Conservation (phyloP, 2,888 invertebrate species). For the Bugulina stolonifera region DNA sequence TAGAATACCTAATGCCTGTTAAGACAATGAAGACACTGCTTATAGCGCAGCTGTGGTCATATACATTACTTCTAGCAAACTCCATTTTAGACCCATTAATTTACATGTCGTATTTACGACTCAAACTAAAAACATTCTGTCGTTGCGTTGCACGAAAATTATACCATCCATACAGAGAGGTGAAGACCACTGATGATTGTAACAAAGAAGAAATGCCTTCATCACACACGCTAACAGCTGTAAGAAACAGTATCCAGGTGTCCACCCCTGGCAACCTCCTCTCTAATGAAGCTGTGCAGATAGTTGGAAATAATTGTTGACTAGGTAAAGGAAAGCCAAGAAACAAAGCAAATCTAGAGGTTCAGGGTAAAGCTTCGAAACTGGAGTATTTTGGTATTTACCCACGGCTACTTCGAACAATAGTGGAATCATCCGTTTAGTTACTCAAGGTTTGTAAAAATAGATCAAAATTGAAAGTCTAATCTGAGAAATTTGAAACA, state of each 20-base stretch:
- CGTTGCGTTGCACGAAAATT: neutral
- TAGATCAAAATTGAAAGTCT: too few relatives aligned
- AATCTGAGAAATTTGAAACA: too few relatives aligned
- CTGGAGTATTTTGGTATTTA: too few relatives aligned
- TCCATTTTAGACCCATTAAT: slow-evolving; percentile 32
- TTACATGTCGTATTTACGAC: slow-evolving; percentile 27
- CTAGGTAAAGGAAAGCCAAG: too few relatives aligned
- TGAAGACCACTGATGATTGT: neutral
- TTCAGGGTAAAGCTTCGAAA: too few relatives aligned
- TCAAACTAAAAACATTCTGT: slow-evolving; percentile 2
- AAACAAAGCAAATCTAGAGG: too few relatives aligned
- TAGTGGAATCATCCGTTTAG: too few relatives aligned
- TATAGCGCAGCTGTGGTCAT: slow-evolving; percentile 30
- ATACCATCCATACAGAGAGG: neutral
- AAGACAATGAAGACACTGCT: slow-evolving; percentile 4
- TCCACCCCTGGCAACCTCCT: neutral
- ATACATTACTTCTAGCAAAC: slow-evolving; percentile 31
- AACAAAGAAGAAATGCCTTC: neutral
- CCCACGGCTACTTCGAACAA: too few relatives aligned
- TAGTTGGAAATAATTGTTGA: too few relatives aligned
- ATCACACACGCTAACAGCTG: neutral
- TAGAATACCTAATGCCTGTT: neutral
- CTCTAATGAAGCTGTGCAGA: too few relatives aligned
- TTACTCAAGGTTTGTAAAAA: too few relatives aligned
- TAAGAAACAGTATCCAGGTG: slow-evolving; percentile 7